Evolutionary conservation across 1,140 invertebrate genomes (phyloP).

Genomic region (Musca vetustissima): DNA sequence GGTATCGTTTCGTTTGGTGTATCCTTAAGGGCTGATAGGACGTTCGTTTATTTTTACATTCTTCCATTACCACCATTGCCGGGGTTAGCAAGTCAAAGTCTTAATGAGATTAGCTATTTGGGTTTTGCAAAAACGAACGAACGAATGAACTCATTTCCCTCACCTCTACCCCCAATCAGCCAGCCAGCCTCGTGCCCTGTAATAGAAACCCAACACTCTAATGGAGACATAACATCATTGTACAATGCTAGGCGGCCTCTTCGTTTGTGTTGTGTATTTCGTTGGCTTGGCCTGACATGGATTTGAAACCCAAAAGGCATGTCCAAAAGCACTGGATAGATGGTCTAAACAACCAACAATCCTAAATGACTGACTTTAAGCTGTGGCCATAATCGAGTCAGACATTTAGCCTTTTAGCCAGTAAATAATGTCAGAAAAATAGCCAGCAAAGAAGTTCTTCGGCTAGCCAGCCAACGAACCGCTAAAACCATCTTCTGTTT

Average conservation of each 20-base stretch:
- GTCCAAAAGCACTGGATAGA: neutral
- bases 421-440: constrained; percentile 11
- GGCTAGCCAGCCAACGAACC: neutral
- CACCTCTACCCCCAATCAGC: no score
- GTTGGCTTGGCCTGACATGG: no score
- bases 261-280: no score
- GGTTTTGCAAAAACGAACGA: no score
- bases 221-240: constrained; percentile 12
- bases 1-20: constrained; percentile 14
- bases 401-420: constrained; percentile 24
- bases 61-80: neutral
- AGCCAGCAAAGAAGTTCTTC: no score
- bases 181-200: neutral
- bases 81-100: constrained; percentile 21
- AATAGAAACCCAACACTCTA: constrained; percentile 5
- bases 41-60: neutral
- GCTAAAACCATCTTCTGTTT: no score
- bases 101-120: constrained; percentile 21
- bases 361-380: constrained; percentile 21
- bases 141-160: neutral
- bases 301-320: constrained; percentile 4
- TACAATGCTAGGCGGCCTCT: neutral
- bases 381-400: constrained; percentile 19
- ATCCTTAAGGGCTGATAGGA: neutral
- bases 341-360: constrained; percentile 12